Conservation (phyloP, 2,113 vertebrate species). For the Campylorhamphus procurvoides region DNA sequence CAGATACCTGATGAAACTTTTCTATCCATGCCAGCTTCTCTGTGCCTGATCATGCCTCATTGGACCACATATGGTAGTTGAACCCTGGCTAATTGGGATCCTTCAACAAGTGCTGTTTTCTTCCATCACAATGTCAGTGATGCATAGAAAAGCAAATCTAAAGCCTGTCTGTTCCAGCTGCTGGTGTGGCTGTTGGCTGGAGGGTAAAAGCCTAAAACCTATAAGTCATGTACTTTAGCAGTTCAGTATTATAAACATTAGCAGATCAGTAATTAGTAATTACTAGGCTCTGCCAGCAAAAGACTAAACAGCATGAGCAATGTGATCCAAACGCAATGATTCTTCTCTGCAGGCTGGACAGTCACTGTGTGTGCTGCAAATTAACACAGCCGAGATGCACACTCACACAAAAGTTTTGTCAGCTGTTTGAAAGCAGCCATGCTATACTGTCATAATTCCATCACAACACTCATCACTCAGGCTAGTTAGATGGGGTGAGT, state of each 20-base stretch:
- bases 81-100: too few species aligned
- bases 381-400: background rate
- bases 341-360: background rate
- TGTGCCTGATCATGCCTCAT: too few species aligned
- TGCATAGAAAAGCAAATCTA: background rate
- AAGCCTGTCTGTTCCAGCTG: background rate
- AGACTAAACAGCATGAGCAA: background rate
- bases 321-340: background rate
- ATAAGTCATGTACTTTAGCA: background rate
- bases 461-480: background rate
- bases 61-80: fast-evolving
- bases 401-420: fast-evolving
- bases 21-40: background rate
- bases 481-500: background rate
- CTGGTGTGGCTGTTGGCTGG: background rate
- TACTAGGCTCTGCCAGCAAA: background rate
- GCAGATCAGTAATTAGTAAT: background rate
- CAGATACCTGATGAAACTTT: background rate
- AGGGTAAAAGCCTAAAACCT: background rate
- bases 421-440: background rate
- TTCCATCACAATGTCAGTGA: background rate
- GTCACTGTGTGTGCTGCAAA: background rate
- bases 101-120: background rate
- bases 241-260: background rate
- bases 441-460: background rate